These are phyloP conservation scores for Odontamblyopus lacepedii DNA, from an alignment of 2,797 vertebrate genomes.

Conservation along the genomic window DNA sequence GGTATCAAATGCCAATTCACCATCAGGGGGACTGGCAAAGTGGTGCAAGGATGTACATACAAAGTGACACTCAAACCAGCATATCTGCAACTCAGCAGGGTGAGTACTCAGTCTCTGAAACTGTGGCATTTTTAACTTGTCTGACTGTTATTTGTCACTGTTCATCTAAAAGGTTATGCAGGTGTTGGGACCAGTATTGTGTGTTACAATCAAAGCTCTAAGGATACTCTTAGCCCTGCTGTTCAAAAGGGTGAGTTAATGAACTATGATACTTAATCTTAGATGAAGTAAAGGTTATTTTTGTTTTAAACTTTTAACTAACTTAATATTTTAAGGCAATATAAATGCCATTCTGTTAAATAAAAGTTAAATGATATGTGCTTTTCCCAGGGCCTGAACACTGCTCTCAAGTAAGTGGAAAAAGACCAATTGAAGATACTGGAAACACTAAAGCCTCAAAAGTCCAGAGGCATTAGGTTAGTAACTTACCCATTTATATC, in stretches of 20 bases:
- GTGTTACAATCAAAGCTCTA: slow-evolving; percentile 64
- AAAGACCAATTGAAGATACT: slow-evolving; percentile 74
- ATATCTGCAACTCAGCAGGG: slow-evolving; percentile 62
- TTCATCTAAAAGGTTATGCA: slow-evolving; percentile 54
- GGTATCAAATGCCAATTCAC: slow-evolving; percentile 64
- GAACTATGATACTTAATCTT: background rate
- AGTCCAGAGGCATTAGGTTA: slow-evolving; percentile 75
- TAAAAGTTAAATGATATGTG: background rate
- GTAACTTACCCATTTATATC: slow-evolving; percentile 3
- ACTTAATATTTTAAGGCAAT: background rate
- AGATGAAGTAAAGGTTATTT: background rate
- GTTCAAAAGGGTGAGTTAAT: slow-evolving; percentile 64
- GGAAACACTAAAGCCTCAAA: slow-evolving; percentile 65
- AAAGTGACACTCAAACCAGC: slow-evolving; percentile 57
- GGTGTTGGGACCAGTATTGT: slow-evolving; percentile 46
- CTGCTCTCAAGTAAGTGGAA: slow-evolving; percentile 57
- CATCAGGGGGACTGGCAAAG: slow-evolving; percentile 74
- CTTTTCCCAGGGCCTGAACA: slow-evolving; percentile 55
- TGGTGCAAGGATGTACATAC: slow-evolving; percentile 69
- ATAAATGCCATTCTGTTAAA: background rate
- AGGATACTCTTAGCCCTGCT: slow-evolving; percentile 46
- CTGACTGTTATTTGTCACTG: slow-evolving; percentile 1
- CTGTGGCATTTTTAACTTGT: background rate
- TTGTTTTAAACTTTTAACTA: background rate
- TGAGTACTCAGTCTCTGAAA: slow-evolving; percentile 25